phyloP scores from a whole-genome alignment of 2,888 invertebrate genomes.

The Mystacides longicornis region DNA sequence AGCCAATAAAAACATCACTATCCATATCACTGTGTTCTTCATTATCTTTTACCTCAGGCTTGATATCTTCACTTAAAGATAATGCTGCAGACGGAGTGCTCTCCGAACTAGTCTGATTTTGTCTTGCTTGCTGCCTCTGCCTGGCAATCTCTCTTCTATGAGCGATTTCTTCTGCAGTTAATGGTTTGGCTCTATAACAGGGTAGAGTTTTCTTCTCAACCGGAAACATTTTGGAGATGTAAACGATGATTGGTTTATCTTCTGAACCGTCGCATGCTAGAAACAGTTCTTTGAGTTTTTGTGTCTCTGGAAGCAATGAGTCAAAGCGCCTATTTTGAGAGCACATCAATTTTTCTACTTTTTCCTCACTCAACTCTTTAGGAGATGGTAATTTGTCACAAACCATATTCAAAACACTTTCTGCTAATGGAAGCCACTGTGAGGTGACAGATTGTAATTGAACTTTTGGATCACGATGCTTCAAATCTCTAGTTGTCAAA shows the following conservation, averaged over 20 bases:
- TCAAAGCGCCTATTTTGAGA: slow-evolving; percentile 61
- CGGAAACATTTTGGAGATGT: slow-evolving; percentile 87
- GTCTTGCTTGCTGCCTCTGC: slow-evolving; percentile 55
- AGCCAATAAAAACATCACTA: slow-evolving; percentile 73
- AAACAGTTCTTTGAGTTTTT: slow-evolving; percentile 62
- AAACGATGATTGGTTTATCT: slow-evolving; percentile 62
- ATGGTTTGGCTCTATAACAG: slow-evolving; percentile 69
- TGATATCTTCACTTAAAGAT: slow-evolving; percentile 28
- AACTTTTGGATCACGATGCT: slow-evolving; percentile 67
- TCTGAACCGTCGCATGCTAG: slow-evolving; percentile 57
- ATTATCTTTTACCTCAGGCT: slow-evolving; percentile 27
- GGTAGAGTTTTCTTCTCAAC: slow-evolving; percentile 68
- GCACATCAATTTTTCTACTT: slow-evolving; percentile 78
- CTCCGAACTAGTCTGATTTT: slow-evolving; percentile 28
- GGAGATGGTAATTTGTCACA: slow-evolving; percentile 78
- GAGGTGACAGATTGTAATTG: slow-evolving; percentile 76
- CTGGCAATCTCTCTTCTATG: slow-evolving; percentile 60
- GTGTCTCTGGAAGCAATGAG: slow-evolving; percentile 60
- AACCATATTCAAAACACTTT: slow-evolving; percentile 75
- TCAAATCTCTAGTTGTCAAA: slow-evolving; percentile 66
- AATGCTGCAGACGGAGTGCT: slow-evolving; percentile 27
- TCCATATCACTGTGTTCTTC: slow-evolving; percentile 45
- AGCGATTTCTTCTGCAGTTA: slow-evolving; percentile 68
- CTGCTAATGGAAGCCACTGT: slow-evolving; percentile 85
- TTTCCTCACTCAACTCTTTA: slow-evolving; percentile 61